phyloP scores from a whole-genome alignment of 2,113 vertebrate genomes.

The Chlorocebus sabaeus region DNA sequence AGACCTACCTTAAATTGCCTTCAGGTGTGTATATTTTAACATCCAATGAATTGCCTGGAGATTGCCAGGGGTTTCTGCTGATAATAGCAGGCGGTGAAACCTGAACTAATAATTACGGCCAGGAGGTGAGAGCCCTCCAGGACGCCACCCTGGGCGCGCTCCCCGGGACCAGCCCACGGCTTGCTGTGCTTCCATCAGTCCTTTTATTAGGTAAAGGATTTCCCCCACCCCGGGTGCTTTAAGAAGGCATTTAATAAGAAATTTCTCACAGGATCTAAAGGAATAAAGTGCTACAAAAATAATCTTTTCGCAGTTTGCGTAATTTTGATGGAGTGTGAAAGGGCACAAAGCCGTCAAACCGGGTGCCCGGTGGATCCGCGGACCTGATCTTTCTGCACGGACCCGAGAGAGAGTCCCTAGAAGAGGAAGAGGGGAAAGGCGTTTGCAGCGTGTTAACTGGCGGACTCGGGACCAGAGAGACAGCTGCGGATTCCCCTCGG shows the following conservation, averaged over 20 bases:
- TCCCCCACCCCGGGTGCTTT: not conserved
- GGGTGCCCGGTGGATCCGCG: not conserved
- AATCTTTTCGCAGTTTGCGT: not conserved
- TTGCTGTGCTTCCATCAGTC: not conserved
- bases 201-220: not conserved
- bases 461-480: not conserved
- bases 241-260: not conserved
- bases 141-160: not conserved
- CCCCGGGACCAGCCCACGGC: not conserved
- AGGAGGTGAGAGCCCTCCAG: not conserved
- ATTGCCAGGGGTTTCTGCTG: not conserved
- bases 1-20: not conserved
- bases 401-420: not conserved
- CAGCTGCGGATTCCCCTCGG: not conserved
- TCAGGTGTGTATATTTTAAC: not conserved
- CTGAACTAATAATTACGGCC: not conserved
- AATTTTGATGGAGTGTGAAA: not conserved
- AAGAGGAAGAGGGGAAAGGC: not conserved
- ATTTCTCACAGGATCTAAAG: not conserved
- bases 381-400: not conserved
- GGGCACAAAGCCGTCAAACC: not conserved
- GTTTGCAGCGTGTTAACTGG: accelerated
- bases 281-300: not conserved
- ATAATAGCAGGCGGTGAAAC: not conserved
- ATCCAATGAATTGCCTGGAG: not conserved